Evolutionary conservation across 2,888 invertebrate species (phyloP).

Genomic region (Andricus curvator): DNA sequence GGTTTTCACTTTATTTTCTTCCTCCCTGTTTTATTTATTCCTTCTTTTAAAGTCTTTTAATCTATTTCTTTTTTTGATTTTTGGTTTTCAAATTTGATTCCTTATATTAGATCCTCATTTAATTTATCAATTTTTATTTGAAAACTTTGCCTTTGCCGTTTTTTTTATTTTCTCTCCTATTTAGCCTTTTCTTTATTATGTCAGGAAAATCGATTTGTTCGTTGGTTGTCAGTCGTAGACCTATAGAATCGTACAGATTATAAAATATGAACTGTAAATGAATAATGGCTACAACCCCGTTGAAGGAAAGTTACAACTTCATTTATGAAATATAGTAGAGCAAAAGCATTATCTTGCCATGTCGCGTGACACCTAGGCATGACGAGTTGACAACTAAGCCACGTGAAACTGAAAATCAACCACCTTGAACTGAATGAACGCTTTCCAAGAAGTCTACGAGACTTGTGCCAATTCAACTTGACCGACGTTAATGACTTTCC

Average conservation of each 20-base stretch:
- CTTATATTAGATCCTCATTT: not conserved
- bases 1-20: too few relatives aligned
- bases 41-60: too few relatives aligned
- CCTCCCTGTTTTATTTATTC: too few relatives aligned
- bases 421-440: slow-evolving; percentile 35
- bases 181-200: not conserved
- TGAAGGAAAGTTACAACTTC: slow-evolving; percentile 9
- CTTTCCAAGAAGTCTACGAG: slow-evolving; percentile 25
- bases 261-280: slow-evolving; percentile 4
- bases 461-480: slow-evolving; percentile 31
- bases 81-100: too few relatives aligned
- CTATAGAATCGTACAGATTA: slow-evolving; percentile 8
- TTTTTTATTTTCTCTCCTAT: not conserved
- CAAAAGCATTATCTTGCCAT: not conserved
- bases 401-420: not conserved
- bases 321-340: slow-evolving; percentile 4
- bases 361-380: not conserved
- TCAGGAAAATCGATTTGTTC: not conserved
- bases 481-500: too few relatives aligned
- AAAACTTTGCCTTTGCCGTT: not conserved
- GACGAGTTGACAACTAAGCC: not conserved
- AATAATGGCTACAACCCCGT: slow-evolving; percentile 10
- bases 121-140: not conserved
- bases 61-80: too few relatives aligned
- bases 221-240: not conserved